Evolutionary conservation across 2,888 invertebrate species (phyloP).

Genomic region (Malthinus flaveolus): DNA sequence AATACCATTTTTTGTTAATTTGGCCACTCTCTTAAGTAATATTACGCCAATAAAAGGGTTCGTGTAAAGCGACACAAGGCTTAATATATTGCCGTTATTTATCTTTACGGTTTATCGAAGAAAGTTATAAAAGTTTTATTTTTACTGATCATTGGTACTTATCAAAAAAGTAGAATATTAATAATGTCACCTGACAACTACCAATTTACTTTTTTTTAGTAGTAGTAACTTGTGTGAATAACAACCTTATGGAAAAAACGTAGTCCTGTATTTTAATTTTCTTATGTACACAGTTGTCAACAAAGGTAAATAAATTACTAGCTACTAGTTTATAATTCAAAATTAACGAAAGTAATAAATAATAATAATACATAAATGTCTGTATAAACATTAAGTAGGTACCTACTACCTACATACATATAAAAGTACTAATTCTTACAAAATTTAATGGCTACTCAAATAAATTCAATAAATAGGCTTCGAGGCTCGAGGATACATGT

Average conservation of each 20-base stretch:
- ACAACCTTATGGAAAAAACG: neutral
- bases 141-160: slow-evolving; percentile 17
- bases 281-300: neutral
- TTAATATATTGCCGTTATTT: slow-evolving; percentile 39
- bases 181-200: neutral
- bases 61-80: slow-evolving; percentile 35
- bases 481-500: too few relatives aligned
- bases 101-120: slow-evolving; percentile 37
- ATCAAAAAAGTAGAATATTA: slow-evolving; percentile 14
- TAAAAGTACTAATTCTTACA: too few relatives aligned
- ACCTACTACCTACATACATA: too few relatives aligned
- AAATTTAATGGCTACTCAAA: too few relatives aligned
- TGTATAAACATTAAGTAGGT: too few relatives aligned
- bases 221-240: neutral
- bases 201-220: neutral
- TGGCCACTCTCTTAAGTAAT: slow-evolving; percentile 16
- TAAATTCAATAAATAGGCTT: too few relatives aligned
- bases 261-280: neutral
- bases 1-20: slow-evolving; percentile 6
- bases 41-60: slow-evolving; percentile 37
- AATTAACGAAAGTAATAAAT: too few relatives aligned
- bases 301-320: too few relatives aligned
- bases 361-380: too few relatives aligned
- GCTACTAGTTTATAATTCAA: too few relatives aligned
- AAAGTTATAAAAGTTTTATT: slow-evolving; percentile 10